Percentiles rank a stretch among this genome's conserved stretches.
phyloP scores from a whole-genome alignment of 1,140 invertebrate genomes.

The Drosophila subpulchrella region DNA sequence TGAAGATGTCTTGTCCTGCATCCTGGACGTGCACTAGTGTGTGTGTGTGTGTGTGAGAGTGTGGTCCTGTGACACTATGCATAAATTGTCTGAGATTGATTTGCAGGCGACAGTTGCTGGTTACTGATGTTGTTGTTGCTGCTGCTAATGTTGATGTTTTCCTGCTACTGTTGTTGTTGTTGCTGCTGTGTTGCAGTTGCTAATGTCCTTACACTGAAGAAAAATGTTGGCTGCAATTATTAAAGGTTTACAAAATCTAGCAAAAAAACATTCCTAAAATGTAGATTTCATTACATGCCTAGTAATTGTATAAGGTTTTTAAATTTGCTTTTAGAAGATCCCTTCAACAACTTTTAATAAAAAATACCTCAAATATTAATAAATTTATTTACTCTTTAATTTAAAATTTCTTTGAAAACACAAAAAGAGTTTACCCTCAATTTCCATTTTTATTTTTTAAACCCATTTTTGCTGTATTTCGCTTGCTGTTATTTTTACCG shows the following conservation, averaged over 20 bases:
- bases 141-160: slow-evolving; percentile 43
- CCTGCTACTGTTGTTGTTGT: slow-evolving; percentile 26
- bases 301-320: too few relatives aligned
- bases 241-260: not conserved
- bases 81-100: slow-evolving; percentile 82
- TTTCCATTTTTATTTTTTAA: slow-evolving; percentile 1
- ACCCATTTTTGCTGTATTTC: slow-evolving; percentile 14
- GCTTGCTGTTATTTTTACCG: slow-evolving; percentile 23
- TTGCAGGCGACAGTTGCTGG: slow-evolving; percentile 76
- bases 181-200: slow-evolving; percentile 23
- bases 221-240: not conserved
- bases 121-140: slow-evolving; percentile 20
- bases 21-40: slow-evolving; percentile 13
- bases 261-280: not conserved
- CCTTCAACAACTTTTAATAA: too few relatives aligned
- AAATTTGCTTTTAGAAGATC: too few relatives aligned
- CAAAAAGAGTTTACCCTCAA: not conserved
- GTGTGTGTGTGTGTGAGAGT: slow-evolving; percentile 4
- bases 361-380: not conserved
- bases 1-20: slow-evolving; percentile 56
- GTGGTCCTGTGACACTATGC: slow-evolving; percentile 53
- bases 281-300: too few relatives aligned
- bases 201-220: slow-evolving; percentile 25
- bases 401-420: not conserved
- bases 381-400: not conserved